Conservation (phyloP, 2,888 invertebrate genomes). For the Lapara coniferarum region DNA sequence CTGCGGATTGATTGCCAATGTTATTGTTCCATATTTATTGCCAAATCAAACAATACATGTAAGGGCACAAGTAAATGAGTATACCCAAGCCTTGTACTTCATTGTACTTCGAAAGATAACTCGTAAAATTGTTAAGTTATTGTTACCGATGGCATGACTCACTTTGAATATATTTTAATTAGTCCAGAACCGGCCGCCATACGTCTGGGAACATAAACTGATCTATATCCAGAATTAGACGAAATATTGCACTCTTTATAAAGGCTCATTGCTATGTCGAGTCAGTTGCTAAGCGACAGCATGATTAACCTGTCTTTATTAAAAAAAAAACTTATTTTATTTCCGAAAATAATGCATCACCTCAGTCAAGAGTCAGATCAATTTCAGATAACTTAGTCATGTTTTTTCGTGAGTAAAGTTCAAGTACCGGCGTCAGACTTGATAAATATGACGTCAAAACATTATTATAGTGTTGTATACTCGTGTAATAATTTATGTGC, state of each 20-base stretch:
- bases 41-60: background rate
- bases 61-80: background rate
- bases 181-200: constrained; percentile 32
- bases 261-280: background rate
- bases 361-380: background rate
- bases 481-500: background rate
- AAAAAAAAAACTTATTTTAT: background rate
- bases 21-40: background rate
- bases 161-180: constrained; percentile 46
- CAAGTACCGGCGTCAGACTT: background rate
- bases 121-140: constrained; percentile 28
- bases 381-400: background rate
- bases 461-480: background rate
- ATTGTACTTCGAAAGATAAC: constrained; percentile 20
- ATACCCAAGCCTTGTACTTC: background rate
- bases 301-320: background rate
- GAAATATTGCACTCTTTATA: background rate
- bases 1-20: background rate
- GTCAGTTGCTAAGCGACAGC: background rate
- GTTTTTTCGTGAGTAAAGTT: background rate
- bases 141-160: constrained; percentile 37
- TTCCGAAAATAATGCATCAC: too few species aligned
- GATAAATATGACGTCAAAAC: background rate
- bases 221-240: constrained; percentile 27
- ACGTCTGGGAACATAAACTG: constrained; percentile 23